Evolutionary conservation across 2,797 vertebrate species (phyloP).

Genomic region (Clarias platycephalus): DNA sequence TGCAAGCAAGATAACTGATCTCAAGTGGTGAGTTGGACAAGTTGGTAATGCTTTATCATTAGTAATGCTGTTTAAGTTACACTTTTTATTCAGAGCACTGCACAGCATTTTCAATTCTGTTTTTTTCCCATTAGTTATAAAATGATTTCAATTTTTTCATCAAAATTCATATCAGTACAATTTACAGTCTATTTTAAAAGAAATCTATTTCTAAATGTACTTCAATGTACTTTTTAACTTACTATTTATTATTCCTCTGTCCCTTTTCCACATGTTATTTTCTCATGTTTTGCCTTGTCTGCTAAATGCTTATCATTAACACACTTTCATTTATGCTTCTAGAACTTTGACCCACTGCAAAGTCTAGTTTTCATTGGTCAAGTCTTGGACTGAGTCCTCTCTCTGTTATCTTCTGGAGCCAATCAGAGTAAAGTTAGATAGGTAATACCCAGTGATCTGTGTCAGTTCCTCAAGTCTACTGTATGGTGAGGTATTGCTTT

Average conservation of each 20-base stretch:
- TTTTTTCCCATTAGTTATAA: not conserved
- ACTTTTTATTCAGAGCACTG: not conserved
- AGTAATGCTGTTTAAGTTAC: not conserved
- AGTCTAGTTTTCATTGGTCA: slow-evolving; percentile 47
- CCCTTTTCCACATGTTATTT: slow-evolving; percentile 57
- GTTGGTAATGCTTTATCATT: not conserved
- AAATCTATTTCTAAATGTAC: not conserved
- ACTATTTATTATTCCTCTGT: slow-evolving; percentile 22
- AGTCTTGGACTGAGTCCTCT: slow-evolving; percentile 38
- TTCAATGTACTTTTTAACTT: not conserved
- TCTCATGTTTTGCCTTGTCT: slow-evolving; percentile 58
- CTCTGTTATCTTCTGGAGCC: slow-evolving; percentile 44
- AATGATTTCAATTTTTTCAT: not conserved
- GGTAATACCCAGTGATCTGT: slow-evolving; percentile 34
- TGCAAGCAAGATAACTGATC: slow-evolving; percentile 1
- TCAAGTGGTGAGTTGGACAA: slow-evolving; percentile 15
- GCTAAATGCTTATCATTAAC: slow-evolving; percentile 69
- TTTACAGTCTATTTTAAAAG: not conserved
- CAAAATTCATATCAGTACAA: not conserved
- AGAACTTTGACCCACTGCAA: slow-evolving; percentile 71
- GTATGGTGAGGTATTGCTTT: slow-evolving; percentile 53
- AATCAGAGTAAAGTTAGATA: slow-evolving; percentile 42
- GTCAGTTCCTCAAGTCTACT: slow-evolving; percentile 27
- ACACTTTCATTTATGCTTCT: slow-evolving; percentile 30
- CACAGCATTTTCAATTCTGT: not conserved